A percentile compares a stretch with the other conserved stretches of the same genome.
Conservation (phyloP, 1,140 invertebrate genomes). For the Orius laevigatus region DNA sequence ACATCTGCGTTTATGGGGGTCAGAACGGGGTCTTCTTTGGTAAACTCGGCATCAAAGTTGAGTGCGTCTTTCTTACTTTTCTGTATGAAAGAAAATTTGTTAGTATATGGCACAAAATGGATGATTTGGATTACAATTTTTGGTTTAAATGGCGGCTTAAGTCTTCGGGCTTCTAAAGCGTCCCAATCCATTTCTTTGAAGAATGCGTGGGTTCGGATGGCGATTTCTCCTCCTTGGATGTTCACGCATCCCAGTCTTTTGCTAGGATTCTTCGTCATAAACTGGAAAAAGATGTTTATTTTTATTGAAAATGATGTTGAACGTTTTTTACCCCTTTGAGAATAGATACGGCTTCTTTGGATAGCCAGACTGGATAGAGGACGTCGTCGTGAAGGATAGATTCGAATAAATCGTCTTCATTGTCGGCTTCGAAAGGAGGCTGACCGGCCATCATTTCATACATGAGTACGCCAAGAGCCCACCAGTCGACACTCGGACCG, state of each 20-base stretch:
- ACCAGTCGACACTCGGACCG: slow-evolving; percentile 96
- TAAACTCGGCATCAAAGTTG: slow-evolving; percentile 99
- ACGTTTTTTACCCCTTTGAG: slow-evolving; percentile 57
- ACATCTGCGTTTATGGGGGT: slow-evolving; percentile 86
- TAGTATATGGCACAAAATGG: neutral
- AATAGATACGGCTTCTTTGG: slow-evolving; percentile 90
- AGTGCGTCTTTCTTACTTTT: slow-evolving; percentile 93
- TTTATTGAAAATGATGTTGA: neutral
- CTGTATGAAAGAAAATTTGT: slow-evolving; percentile 44
- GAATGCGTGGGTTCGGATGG: slow-evolving; percentile 85
- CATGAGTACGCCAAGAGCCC: slow-evolving; percentile 96
- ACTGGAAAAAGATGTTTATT: slow-evolving; percentile 35
- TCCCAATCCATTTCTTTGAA: slow-evolving; percentile 96
- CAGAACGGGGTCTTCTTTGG: slow-evolving; percentile 89
- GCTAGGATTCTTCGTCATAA: slow-evolving; percentile 96
- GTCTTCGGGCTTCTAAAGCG: slow-evolving; percentile 70
- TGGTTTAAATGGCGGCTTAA: slow-evolving; percentile 94
- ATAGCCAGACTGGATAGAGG: slow-evolving; percentile 94
- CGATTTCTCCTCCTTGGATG: slow-evolving; percentile 57
- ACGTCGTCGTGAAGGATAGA: slow-evolving; percentile 97
- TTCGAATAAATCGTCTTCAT: slow-evolving; percentile 98
- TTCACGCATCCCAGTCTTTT: slow-evolving; percentile 81
- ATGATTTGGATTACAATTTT: slow-evolving; percentile 68
- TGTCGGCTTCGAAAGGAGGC: slow-evolving; percentile 98
- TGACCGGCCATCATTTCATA: slow-evolving; percentile 99